Evolutionary conservation across 2,888 invertebrate species (phyloP).

Genomic region (Cerastis leucographa): DNA sequence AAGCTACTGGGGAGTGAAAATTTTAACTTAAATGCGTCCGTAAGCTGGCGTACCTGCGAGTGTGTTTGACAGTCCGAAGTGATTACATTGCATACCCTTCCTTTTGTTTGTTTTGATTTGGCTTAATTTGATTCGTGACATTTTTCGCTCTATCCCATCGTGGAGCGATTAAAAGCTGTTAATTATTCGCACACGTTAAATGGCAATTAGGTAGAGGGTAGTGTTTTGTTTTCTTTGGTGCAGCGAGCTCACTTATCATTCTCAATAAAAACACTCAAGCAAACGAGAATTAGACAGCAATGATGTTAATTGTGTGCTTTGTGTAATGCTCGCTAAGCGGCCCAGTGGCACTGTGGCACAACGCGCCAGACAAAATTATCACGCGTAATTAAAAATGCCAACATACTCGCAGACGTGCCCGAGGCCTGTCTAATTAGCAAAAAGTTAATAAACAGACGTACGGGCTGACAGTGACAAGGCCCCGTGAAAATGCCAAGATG

Average conservation of each 20-base stretch:
- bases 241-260: conserved; percentile 61
- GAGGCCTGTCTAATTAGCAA: conserved; percentile 89
- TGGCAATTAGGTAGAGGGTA: conserved; percentile 50
- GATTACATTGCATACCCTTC: conserved; percentile 88
- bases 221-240: conserved; percentile 56
- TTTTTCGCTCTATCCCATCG: conserved; percentile 74
- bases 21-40: conserved; percentile 90
- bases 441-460: conserved; percentile 90
- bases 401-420: conserved; percentile 87
- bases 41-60: conserved; percentile 86
- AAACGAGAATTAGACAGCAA: conserved; percentile 77
- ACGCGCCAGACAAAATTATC: conserved; percentile 82
- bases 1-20: conserved; percentile 90
- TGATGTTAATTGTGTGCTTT: conserved; percentile 72
- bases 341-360: conserved; percentile 72
- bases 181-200: conserved; percentile 65
- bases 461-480: conserved; percentile 89
- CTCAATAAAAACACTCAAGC: conserved; percentile 80
- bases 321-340: conserved; percentile 73
- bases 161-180: conserved; percentile 59
- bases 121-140: conserved; percentile 89
- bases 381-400: conserved; percentile 90
- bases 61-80: conserved; percentile 90
- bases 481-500: conserved; percentile 90
- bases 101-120: conserved; percentile 89